Percentiles rank a stretch among this genome's conserved stretches.
Evolutionary conservation across 2,888 invertebrate genomes (phyloP).

Genomic region (Melieria omissa): DNA sequence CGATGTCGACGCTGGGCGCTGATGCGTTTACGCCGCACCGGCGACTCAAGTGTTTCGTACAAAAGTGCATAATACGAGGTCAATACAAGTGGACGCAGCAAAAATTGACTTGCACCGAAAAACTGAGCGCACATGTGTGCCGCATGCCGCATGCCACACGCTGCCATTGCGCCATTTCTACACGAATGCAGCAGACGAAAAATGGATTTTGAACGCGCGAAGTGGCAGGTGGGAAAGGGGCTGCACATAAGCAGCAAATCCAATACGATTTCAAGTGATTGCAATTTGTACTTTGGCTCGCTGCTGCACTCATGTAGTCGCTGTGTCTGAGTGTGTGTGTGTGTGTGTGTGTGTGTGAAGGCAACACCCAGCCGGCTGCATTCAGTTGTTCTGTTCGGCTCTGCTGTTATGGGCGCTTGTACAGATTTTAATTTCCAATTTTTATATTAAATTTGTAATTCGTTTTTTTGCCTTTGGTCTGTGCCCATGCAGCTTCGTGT

Average conservation of each 20-base stretch:
- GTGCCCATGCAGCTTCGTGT: too few species aligned
- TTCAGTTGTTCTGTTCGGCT: too few species aligned
- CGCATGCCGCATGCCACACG: too few species aligned
- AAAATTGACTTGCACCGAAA: background rate
- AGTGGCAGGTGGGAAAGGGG: background rate
- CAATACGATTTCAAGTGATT: conserved; percentile 28
- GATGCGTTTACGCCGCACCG: background rate
- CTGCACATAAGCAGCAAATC: conserved; percentile 17
- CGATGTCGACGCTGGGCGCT: background rate
- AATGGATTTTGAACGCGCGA: background rate
- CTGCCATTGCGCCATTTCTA: background rate
- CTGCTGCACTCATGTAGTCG: background rate
- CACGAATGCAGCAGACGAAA: conserved; percentile 18
- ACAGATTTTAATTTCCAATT: too few species aligned
- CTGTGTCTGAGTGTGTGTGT: background rate
- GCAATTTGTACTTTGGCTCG: conserved; percentile 32
- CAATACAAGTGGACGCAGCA: conserved; percentile 25
- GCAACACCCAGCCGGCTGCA: background rate
- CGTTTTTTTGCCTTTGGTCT: too few species aligned
- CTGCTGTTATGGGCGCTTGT: too few species aligned
- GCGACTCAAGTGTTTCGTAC: conserved; percentile 14
- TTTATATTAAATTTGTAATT: too few species aligned
- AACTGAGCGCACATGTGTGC: background rate
- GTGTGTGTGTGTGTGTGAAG: background rate
- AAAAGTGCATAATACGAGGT: conserved; percentile 36